Evolutionary conservation across 2,888 invertebrate genomes (phyloP), one percentile per base, ranked within the genome.

Genomic region (Willowsia nigromaculata): DNA sequence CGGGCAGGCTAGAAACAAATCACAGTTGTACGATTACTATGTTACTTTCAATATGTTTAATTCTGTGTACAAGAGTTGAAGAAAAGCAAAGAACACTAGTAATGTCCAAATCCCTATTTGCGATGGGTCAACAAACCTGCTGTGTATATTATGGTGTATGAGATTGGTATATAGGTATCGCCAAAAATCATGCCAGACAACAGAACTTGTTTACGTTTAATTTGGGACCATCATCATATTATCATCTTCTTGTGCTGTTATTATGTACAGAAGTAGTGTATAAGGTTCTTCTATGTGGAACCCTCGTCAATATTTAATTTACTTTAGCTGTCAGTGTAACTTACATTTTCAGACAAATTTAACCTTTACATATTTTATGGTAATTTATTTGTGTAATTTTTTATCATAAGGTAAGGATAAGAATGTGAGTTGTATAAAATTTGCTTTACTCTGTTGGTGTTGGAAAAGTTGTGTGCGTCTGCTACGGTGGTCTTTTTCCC

Each of bases 181-280:
- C 37, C 65, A 43, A 74, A 43, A 74, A 80, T 13, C 68, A 83
- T 65, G 43, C 81, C n/a, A 22, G 11, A 74, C 22, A 59, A 27
- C 50, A 88, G 56, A 88, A 83, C 88, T 88, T 84, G 88, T 88
- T 84, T 78, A 88, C 76, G 62, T 76, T 85, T 85, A 85, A 85
- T 78, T 85, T 76, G 78, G 71, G 18, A 22, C 68, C 65, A 68
- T 59, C 85, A 65, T 85, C 47, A 85, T 78, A 85, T 33, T 83
- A 37, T 62, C 9, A 43, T 85, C 71, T 37, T 62, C 59, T 81
- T 15, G 13, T 22, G 25, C 59, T 81, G 33, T 33, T 15, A 4
- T 6, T 30, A 30, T 56, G 56, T 56, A 56, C 56, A 56, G n/a
- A 56, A n/a, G 18, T 18, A n/a, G 18, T 53, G 18, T 18, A 27